phyloP scores from a whole-genome alignment of 2,113 vertebrate genomes.

The Corynorhinus townsendii region DNA sequence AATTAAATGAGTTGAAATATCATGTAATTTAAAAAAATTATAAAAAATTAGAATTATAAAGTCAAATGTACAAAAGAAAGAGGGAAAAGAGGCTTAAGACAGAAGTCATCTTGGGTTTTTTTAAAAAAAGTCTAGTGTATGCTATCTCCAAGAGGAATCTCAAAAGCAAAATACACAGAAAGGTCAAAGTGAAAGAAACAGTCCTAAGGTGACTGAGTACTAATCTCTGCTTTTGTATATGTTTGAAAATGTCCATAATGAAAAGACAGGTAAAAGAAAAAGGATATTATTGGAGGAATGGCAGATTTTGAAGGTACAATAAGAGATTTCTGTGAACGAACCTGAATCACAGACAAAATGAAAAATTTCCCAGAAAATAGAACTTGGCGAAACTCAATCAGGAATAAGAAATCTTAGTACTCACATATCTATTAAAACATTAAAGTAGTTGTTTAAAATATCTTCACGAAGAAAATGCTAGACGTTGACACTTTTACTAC shows the following conservation, averaged over 20 bases:
- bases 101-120: not conserved
- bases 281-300: not conserved
- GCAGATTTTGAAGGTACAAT: not conserved
- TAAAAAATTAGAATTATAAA: not conserved
- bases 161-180: not conserved
- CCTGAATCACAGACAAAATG: not conserved
- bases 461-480: not conserved
- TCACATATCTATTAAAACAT: not conserved
- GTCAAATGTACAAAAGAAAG: not conserved
- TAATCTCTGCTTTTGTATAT: not conserved
- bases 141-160: not conserved
- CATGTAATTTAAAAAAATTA: not conserved
- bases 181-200: not conserved
- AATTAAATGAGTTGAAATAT: not conserved
- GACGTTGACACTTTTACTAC: not conserved
- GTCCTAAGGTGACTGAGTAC: not conserved
- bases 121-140: not conserved
- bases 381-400: not conserved
- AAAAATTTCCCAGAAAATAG: not conserved
- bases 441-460: not conserved
- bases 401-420: not conserved
- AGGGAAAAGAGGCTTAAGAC: not conserved
- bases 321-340: not conserved
- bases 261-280: not conserved
- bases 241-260: not conserved